These are phyloP conservation scores for Periparus ater DNA, from an alignment of 2,797 vertebrate species.

Conservation along the genomic window DNA sequence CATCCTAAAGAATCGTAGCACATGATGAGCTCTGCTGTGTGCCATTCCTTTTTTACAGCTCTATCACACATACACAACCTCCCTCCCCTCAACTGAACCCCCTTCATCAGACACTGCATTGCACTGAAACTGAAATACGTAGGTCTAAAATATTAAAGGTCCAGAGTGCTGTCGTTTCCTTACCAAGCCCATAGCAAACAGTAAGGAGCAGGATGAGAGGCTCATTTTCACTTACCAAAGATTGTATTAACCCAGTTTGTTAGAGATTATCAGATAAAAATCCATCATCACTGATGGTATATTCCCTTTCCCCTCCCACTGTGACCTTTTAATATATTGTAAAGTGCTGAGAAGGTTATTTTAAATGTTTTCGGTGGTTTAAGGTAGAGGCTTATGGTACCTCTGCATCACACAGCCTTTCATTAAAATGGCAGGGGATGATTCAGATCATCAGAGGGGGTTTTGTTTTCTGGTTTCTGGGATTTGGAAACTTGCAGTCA, in stretches of 20 bases:
- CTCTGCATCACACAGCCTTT: neutral
- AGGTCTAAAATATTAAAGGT: neutral
- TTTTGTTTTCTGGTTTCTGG: neutral
- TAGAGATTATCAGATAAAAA: slow-evolving; percentile 29
- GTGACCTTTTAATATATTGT: slow-evolving; percentile 22
- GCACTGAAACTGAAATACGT: neutral
- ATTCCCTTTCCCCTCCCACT: neutral
- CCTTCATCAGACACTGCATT: neutral
- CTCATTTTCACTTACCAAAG: neutral
- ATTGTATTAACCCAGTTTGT: neutral
- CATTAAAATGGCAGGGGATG: neutral
- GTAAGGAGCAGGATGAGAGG: neutral
- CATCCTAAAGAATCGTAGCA: neutral
- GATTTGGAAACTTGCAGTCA: neutral
- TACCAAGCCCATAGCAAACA: neutral
- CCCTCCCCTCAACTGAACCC: neutral
- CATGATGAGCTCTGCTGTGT: neutral
- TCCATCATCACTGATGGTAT: neutral
- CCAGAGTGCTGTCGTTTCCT: neutral
- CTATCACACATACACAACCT: neutral
- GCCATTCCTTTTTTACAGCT: neutral
- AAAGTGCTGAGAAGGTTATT: slow-evolving; percentile 31
- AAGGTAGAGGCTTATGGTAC: neutral
- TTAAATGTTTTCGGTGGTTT: neutral
- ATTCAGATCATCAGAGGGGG: neutral